A percentile compares a stretch with the other conserved stretches of the same genome.
These are phyloP conservation scores for Sebastiscus albofasciatus DNA, from an alignment of 2,797 vertebrate species.

Conservation along the genomic window DNA sequence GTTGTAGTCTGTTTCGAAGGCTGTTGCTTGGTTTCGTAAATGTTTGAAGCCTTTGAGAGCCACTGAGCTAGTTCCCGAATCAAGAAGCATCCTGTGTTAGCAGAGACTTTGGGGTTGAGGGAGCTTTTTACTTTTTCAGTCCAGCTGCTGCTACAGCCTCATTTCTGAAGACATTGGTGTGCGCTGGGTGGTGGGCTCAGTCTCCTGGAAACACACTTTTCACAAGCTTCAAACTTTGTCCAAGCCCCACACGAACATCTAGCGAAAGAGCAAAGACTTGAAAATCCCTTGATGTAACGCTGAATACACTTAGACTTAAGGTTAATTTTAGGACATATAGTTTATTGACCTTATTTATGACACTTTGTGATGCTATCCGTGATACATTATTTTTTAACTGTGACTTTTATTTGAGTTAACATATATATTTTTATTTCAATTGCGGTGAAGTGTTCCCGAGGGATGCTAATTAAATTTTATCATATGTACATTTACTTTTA, in stretches of 20 bases:
- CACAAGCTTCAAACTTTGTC: neutral
- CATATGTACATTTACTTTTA: neutral
- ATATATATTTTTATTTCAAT: neutral
- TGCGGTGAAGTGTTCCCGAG: neutral
- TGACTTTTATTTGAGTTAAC: neutral
- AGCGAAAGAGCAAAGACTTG: neutral
- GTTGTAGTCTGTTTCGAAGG: slow-evolving; percentile 27
- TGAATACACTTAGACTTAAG: neutral
- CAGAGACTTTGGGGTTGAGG: slow-evolving; percentile 1
- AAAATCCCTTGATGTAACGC: neutral
- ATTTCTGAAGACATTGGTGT: slow-evolving; percentile 3
- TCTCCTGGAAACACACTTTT: neutral
- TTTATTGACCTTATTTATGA: neutral
- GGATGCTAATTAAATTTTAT: neutral
- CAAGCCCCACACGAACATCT: neutral
- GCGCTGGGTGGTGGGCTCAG: neutral
- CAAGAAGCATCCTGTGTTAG: slow-evolving; percentile 5
- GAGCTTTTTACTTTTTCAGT: slow-evolving; percentile 14
- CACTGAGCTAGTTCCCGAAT: slow-evolving; percentile 16
- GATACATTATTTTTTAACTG: neutral
- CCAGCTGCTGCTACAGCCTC: neutral
- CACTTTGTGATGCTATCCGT: neutral
- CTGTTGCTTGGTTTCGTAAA: slow-evolving; percentile 18
- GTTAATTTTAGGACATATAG: neutral
- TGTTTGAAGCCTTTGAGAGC: slow-evolving; percentile 22